Evolutionary conservation across 2,113 vertebrate species (phyloP), one percentile per base, ranked within the genome.

Genomic region (Oophaga pumilio): DNA sequence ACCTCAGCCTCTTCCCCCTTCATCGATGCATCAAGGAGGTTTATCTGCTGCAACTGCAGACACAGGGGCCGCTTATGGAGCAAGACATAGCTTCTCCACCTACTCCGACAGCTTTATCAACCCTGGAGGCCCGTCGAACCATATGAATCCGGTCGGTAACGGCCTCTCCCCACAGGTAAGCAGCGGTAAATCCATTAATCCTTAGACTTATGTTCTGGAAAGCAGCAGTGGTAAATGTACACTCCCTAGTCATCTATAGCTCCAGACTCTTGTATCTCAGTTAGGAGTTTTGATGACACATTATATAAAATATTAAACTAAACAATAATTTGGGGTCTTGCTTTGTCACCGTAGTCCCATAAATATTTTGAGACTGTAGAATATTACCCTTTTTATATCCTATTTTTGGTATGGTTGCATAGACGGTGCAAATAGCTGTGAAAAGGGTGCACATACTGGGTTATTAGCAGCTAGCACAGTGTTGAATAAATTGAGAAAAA

Each of bases 41-140:
- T 94, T 99, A 76, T 94, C 93, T 0, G 93, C 94, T 0, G 93
- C 94, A 0, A 93, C 96, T 0, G 95, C 96, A 0, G 98, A 98
- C 92, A 94, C 93, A 76, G 87, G 96, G 93, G 95, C 97, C 0
- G 97, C 97, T 81, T 99, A 99, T 0, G 97, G 97, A 17, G 95
- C 99, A 89, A 96, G 98, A 64, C 97, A 99, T 93, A 90, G 97
- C 92, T 99, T 99, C 94, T 97, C 97, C 94, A 99, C 97, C 95
- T 99, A 99, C 93, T 98, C 98, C 0, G 98, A 99, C 89, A 97
- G 96, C 62, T 99, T 99, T 94, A 99, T 99, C 97, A 99, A 96
- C 86, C 96, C 97, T 0, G 93, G 97, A 0, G 97, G 96, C 1
- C 96, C 97, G 49, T 91, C 96, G 93, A 99, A 99, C 94, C 97